These are phyloP conservation scores for Phalloptychus januarius DNA, from an alignment of 2,797 vertebrate genomes.

Conservation along the genomic window DNA sequence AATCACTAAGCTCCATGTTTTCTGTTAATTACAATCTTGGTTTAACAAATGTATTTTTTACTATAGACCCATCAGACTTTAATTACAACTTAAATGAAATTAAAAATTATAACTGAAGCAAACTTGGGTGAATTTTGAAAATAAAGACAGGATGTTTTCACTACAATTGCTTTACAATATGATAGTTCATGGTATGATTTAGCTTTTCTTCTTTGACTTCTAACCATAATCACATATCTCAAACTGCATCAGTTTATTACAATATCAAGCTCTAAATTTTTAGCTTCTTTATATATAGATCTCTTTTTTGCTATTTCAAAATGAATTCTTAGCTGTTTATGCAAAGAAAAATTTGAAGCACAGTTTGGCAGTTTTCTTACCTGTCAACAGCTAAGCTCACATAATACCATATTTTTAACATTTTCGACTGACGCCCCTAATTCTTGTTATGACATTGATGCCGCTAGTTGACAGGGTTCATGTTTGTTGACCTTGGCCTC, in stretches of 20 bases:
- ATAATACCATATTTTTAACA: constrained; percentile 28
- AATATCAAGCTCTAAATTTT: background rate
- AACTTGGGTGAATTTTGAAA: background rate
- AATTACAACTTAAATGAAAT: background rate
- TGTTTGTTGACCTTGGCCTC: constrained; percentile 64
- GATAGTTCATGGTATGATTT: background rate
- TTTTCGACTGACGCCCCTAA: constrained; percentile 29
- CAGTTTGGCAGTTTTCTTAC: background rate
- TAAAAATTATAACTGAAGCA: background rate
- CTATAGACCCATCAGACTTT: background rate
- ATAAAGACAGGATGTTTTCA: background rate
- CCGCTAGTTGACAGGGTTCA: constrained; percentile 65
- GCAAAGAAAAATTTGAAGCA: background rate
- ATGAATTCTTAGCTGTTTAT: background rate
- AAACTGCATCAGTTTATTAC: background rate
- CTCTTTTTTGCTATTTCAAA: background rate
- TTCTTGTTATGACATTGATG: constrained; percentile 25
- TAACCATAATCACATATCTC: background rate
- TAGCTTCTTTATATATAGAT: background rate
- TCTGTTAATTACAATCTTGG: background rate
- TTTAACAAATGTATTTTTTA: background rate
- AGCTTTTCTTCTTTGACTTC: background rate
- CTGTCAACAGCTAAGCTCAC: background rate
- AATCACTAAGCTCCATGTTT: background rate
- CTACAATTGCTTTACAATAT: background rate